These are phyloP conservation scores for Motacilla alba DNA, from an alignment of 2,113 vertebrate species.

Conservation along the genomic window DNA sequence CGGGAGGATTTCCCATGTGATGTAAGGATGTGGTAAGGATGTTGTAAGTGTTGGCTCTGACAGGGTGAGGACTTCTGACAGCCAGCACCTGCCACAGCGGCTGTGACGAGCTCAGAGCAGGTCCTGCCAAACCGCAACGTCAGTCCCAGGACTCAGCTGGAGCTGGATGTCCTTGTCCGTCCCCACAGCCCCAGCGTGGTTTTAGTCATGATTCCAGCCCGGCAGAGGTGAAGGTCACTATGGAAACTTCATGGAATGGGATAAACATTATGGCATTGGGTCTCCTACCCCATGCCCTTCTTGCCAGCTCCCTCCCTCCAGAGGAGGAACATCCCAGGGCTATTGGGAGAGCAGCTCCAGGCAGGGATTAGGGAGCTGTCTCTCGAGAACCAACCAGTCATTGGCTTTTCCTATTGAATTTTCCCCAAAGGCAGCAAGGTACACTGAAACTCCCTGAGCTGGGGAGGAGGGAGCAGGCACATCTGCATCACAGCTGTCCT, in stretches of 20 bases:
- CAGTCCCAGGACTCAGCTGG: neutral
- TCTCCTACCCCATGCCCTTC: neutral
- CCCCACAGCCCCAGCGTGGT: neutral
- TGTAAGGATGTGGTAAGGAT: neutral
- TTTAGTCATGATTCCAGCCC: neutral
- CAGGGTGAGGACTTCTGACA: neutral
- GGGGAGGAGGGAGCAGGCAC: neutral
- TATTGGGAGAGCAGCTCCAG: neutral
- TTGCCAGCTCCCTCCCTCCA: neutral
- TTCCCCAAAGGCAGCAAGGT: neutral
- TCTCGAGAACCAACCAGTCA: accelerated
- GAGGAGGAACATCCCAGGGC: neutral
- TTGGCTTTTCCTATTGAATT: accelerated
- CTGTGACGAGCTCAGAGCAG: neutral
- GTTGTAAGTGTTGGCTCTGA: neutral
- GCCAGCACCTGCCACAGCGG: neutral
- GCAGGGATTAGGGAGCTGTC: neutral
- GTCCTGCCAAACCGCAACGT: neutral
- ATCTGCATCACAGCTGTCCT: accelerated
- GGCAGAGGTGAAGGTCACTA: neutral
- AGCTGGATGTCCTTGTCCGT: neutral
- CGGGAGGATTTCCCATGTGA: neutral
- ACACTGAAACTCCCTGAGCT: neutral
- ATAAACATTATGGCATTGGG: accelerated
- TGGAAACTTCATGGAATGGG: neutral